Conservation (phyloP, 2,888 invertebrate genomes). For the Steromphala cineraria region DNA sequence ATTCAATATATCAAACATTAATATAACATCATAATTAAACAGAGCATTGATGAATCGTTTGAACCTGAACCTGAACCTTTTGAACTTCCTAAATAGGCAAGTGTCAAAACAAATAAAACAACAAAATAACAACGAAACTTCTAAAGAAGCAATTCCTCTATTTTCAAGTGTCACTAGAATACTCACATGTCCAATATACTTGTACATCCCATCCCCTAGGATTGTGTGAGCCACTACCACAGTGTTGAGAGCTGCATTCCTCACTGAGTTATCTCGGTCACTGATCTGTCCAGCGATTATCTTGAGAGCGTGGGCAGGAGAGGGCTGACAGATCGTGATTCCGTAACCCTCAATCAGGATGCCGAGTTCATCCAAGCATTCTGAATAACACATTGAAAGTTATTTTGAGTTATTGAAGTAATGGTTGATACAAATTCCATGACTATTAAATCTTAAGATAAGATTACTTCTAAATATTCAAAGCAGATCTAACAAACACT, state of each 20-base stretch:
- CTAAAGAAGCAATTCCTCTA: background rate
- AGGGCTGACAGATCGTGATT: conserved; percentile 87
- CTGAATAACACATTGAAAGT: conserved; percentile 74
- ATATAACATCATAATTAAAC: too few species aligned
- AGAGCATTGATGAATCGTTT: too few species aligned
- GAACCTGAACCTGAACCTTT: too few species aligned
- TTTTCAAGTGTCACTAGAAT: background rate
- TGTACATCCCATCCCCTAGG: conserved; percentile 91
- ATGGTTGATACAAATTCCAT: too few species aligned
- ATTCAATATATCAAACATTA: too few species aligned
- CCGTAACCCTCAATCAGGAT: conserved; percentile 90
- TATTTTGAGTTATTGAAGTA: background rate
- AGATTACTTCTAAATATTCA: too few species aligned
- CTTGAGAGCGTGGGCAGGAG: conserved; percentile 86
- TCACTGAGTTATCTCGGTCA: conserved; percentile 95
- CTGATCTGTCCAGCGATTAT: conserved; percentile 96
- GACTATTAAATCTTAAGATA: too few species aligned
- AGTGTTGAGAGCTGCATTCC: conserved; percentile 96
- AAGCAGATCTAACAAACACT: too few species aligned
- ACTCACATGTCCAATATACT: conserved; percentile 89
- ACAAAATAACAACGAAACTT: too few species aligned
- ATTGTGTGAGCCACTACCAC: conserved; percentile 92
- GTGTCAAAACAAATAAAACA: too few species aligned
- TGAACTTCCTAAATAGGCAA: too few species aligned
- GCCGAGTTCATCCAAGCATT: conserved; percentile 94